Base-by-base conservation (phyloP, 2,888 invertebrate genomes). In the Tetrapedia diversipes region DNA sequence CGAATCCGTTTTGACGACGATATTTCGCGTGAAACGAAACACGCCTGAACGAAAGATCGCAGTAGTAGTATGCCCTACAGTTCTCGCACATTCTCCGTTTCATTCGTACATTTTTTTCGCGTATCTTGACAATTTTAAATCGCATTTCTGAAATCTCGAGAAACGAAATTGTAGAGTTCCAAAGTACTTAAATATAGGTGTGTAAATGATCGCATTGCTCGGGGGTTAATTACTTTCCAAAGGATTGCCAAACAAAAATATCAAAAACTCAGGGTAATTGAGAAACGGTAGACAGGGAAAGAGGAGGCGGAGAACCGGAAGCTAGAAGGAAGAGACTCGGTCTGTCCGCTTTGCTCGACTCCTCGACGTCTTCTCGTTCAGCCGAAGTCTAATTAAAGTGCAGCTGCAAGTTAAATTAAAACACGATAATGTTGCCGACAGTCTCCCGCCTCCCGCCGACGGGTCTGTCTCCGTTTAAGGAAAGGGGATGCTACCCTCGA, bases 401-500 rank as follows among this genome's bases (percentile, higher is more conserved):
- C 89, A 90, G 90, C 88, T 83, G 88, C 88, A 91, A 91, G 90
- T 91, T 91, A 91, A 91, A 91, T 90, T 91, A 90, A 91, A 91
- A 90, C 87, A 89, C 87, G 90, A 90, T 91, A 91, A 90, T 89
- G 90, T 91, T 89, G 86, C 89, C 86, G 84, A 83, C 82, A 67
- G 74, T 81, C 75, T 61, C 27, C 51, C 53, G 16, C 57, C 54
- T 63, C 63, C 56, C 68, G 49, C n/a, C 34, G 19, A n/a, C n/a
- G n/a, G n/a, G 57, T 39, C 47, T 47, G 24, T 37, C 73, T 79
- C 73, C 54, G n/a, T 45, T 41, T 27, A 51, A 8, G 66, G 34
- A 6, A 4, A 27, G 37, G n/a, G 57, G n/a, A 41, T 53, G 41
- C 19, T 43, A 45, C 51, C 19, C 63, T 24, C 57, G 37, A 0